Evolutionary conservation across 2,888 invertebrate species (phyloP).

Genomic region (Drosophila ezoana): DNA sequence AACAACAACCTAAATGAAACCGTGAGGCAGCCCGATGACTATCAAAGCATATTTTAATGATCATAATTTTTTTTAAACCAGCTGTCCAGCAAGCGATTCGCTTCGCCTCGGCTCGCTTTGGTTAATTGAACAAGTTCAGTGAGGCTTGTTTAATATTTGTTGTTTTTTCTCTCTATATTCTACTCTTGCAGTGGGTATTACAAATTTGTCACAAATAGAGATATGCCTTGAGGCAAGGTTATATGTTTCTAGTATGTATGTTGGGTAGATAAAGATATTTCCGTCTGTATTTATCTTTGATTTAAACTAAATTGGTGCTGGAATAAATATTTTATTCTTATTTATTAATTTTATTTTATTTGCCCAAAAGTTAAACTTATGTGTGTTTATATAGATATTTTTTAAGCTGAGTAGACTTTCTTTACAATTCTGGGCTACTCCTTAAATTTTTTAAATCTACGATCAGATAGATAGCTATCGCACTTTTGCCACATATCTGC

Average conservation of each 20-base stretch:
- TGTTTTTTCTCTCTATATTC: conserved; percentile 5
- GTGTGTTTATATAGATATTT: too few species aligned
- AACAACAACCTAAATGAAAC: conserved; percentile 9
- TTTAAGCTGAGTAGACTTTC: background rate
- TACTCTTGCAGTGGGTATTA: background rate
- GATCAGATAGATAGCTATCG: too few species aligned
- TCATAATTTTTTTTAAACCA: conserved; percentile 36
- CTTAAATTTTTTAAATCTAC: too few species aligned
- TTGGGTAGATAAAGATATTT: background rate
- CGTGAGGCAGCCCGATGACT: conserved; percentile 50
- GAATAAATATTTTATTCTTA: too few species aligned
- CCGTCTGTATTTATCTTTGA: background rate
- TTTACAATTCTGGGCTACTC: background rate
- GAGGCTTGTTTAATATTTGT: conserved; percentile 41
- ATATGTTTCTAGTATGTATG: too few species aligned
- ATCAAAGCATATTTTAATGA: conserved; percentile 66
- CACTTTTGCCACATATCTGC: too few species aligned
- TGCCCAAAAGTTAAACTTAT: too few species aligned
- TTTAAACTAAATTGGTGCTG: background rate
- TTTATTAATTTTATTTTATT: background rate
- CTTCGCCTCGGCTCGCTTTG: conserved; percentile 32
- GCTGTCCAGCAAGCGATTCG: conserved; percentile 22
- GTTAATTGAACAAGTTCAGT: conserved; percentile 60
- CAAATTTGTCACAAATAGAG: background rate
- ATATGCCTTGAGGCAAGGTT: background rate